Percentiles rank a stretch among this genome's conserved stretches.
These are phyloP conservation scores for Trinorchestia longiramus DNA, from an alignment of 1,140 invertebrate genomes.

Conservation along the genomic window DNA sequence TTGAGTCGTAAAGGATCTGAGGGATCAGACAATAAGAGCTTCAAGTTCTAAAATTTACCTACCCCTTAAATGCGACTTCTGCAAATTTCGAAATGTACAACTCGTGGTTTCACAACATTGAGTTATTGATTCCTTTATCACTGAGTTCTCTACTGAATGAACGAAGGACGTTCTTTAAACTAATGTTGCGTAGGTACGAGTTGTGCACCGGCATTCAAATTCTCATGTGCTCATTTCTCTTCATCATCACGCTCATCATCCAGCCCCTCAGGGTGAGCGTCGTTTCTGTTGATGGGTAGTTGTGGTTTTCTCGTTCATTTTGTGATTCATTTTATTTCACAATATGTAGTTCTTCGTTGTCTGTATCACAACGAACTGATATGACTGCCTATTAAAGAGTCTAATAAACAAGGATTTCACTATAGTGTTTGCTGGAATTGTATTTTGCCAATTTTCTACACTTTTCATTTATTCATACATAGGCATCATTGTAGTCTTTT, in stretches of 20 bases:
- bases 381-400: too few relatives aligned
- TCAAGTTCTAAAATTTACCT: background rate
- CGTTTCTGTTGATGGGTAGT: background rate
- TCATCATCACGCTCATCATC: slow-evolving; percentile 85
- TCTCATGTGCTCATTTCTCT: too few relatives aligned
- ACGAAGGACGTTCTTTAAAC: background rate
- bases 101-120: background rate
- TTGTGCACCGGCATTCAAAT: too few relatives aligned
- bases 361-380: too few relatives aligned
- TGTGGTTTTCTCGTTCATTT: too few relatives aligned
- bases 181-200: background rate
- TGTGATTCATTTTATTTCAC: too few relatives aligned
- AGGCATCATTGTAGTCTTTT: too few relatives aligned
- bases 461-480: too few relatives aligned
- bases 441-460: too few relatives aligned
- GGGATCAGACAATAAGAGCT: background rate
- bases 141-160: background rate
- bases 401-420: too few relatives aligned
- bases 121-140: background rate
- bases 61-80: background rate
- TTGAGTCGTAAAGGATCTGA: background rate
- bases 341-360: too few relatives aligned
- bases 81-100: background rate
- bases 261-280: slow-evolving; percentile 71
- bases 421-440: too few relatives aligned